phyloP scores from a whole-genome alignment of 2,888 invertebrate genomes.

The Tipula helvola region DNA sequence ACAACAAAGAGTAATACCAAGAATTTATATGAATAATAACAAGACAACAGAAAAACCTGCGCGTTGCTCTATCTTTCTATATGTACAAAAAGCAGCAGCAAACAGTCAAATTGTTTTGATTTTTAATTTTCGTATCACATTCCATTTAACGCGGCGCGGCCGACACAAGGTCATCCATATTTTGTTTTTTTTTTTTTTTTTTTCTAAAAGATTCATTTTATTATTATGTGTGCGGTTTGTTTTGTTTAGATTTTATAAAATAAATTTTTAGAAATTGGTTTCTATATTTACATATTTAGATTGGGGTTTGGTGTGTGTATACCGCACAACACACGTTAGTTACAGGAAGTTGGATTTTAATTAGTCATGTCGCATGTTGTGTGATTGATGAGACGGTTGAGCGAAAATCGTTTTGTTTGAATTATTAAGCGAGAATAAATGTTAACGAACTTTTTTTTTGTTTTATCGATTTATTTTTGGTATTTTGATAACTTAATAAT shows the following conservation, averaged over 20 bases:
- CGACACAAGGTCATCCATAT: background rate
- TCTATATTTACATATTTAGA: background rate
- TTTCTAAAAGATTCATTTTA: background rate
- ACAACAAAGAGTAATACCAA: background rate
- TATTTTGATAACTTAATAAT: background rate
- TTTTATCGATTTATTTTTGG: background rate
- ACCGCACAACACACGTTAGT: background rate
- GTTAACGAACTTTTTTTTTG: background rate
- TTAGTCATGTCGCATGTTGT: background rate
- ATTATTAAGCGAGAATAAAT: background rate
- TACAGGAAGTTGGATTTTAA: background rate
- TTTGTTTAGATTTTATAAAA: background rate
- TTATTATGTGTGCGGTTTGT: background rate
- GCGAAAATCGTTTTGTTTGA: background rate
- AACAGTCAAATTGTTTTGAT: background rate
- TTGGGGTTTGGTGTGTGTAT: background rate
- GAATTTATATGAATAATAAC: background rate
- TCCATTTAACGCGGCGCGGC: background rate
- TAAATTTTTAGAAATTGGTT: background rate
- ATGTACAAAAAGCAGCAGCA: background rate
- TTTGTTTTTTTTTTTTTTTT: background rate
- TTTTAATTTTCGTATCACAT: background rate
- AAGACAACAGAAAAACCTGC: background rate
- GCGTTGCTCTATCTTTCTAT: background rate
- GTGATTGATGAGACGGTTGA: background rate